These are phyloP conservation scores for Mola mola DNA, from an alignment of 2,113 vertebrate species.

Conservation along the genomic window DNA sequence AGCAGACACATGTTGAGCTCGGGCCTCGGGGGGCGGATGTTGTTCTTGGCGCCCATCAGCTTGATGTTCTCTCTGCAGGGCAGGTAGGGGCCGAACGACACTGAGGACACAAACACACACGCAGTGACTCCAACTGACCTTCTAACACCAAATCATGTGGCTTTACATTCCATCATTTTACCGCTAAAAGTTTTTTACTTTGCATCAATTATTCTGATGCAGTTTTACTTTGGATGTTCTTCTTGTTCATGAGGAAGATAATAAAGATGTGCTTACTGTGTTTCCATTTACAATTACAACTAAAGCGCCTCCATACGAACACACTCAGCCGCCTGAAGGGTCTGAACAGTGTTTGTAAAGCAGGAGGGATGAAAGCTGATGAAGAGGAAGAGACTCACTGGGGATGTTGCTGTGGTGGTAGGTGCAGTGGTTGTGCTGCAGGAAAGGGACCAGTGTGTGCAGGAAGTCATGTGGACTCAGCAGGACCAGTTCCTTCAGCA, in stretches of 20 bases:
- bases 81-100: slow-evolving; percentile 99
- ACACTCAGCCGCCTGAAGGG: background rate
- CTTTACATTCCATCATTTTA: too few species aligned
- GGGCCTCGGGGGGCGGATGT: slow-evolving; percentile 95
- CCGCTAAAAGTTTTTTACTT: too few species aligned
- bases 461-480: slow-evolving; percentile 99
- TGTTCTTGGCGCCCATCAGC: slow-evolving; percentile 98
- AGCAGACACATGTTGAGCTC: slow-evolving; percentile 99
- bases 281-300: too few species aligned
- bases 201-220: too few species aligned
- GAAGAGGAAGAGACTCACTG: slow-evolving; percentile 77
- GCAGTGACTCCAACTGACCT: fast-evolving
- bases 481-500: slow-evolving; percentile 97
- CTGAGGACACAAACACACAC: slow-evolving; percentile 70
- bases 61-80: slow-evolving; percentile 99
- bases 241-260: too few species aligned
- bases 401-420: slow-evolving; percentile 99
- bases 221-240: too few species aligned
- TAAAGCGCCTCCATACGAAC: too few species aligned
- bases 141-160: too few species aligned
- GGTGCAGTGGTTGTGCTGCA: slow-evolving; percentile 99
- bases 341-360: background rate
- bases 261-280: too few species aligned
- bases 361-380: background rate
- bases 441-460: slow-evolving; percentile 98